These are phyloP conservation scores for Drosophila diplacantha DNA, from an alignment of 2,888 invertebrate species.

Conservation along the genomic window DNA sequence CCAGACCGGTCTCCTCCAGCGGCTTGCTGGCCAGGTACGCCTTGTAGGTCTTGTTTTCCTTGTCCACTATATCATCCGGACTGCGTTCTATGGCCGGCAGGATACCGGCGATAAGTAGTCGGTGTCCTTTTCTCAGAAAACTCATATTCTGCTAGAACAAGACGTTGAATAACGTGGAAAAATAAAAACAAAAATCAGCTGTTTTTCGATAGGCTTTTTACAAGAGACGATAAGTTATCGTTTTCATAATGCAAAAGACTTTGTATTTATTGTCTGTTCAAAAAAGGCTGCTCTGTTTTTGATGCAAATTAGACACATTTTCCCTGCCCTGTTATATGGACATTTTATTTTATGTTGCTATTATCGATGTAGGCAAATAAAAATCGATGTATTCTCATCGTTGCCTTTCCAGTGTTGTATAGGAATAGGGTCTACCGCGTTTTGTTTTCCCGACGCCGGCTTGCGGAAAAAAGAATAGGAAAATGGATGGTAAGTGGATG, in stretches of 20 bases:
- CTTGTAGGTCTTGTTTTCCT: constrained; percentile 73
- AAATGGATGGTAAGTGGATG: constrained; percentile 41
- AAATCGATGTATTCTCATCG: neutral
- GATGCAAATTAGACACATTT: neutral
- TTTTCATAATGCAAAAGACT: neutral
- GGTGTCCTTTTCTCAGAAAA: constrained; percentile 53
- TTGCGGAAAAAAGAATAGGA: neutral
- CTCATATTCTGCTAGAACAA: constrained; percentile 47
- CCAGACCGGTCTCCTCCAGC: constrained; percentile 73
- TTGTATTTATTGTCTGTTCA: neutral
- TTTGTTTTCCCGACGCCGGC: constrained; percentile 12
- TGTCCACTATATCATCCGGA: constrained; percentile 57
- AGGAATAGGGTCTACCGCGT: constrained; percentile 8
- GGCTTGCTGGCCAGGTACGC: constrained; percentile 59
- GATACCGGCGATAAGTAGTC: constrained; percentile 65
- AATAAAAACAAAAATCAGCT: constrained; percentile 51
- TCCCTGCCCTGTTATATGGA: neutral
- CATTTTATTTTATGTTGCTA: neutral
- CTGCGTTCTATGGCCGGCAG: constrained; percentile 54
- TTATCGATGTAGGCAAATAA: neutral
- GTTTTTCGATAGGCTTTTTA: constrained; percentile 18
- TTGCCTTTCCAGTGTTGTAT: neutral
- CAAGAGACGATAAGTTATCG: neutral
- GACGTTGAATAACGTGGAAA: constrained; percentile 52
- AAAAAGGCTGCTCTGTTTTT: neutral